Percentiles rank a stretch among this genome's conserved stretches.
phyloP scores from a whole-genome alignment of 1,140 invertebrate species.

The Microplitis mediator region DNA sequence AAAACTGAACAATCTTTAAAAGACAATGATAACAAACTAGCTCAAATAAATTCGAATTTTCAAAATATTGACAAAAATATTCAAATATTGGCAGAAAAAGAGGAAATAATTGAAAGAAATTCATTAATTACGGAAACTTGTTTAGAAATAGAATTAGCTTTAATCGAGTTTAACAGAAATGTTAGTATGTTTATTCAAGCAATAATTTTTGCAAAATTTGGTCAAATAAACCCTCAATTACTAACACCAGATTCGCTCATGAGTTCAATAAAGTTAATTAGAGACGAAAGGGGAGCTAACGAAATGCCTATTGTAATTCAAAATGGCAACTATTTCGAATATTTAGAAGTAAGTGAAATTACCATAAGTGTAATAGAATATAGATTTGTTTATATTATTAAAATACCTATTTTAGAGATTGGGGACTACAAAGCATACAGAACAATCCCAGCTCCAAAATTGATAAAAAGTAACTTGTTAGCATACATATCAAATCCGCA shows the following conservation, averaged over 20 bases:
- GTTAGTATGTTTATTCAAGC: conserved; percentile 8
- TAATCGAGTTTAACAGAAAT: conserved; percentile 2
- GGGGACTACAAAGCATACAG: conserved; percentile 18
- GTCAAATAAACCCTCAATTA: conserved; percentile 14
- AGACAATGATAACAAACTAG: conserved; percentile 10
- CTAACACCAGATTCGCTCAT: conserved; percentile 10
- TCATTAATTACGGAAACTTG: conserved; percentile 15
- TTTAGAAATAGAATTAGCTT: conserved; percentile 23
- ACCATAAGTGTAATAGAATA: conserved; percentile 17
- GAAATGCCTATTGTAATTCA: conserved; percentile 15
- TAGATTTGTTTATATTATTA: conserved; percentile 14
- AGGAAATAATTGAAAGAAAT: neutral
- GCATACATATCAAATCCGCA: conserved; percentile 19
- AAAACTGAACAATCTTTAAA: conserved; percentile 15
- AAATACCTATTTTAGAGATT: conserved; percentile 15
- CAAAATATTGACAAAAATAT: conserved; percentile 8
- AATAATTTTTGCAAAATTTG: conserved; percentile 1
- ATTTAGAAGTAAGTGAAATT: conserved; percentile 10
- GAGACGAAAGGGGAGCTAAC: conserved; percentile 3
- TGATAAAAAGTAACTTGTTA: neutral
- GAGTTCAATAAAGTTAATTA: conserved; percentile 19
- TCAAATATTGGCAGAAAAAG: neutral
- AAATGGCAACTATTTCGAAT: conserved; percentile 17
- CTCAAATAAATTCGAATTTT: conserved; percentile 14
- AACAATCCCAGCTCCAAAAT: conserved; percentile 12